A percentile compares a stretch with the other conserved stretches of the same genome.
These are phyloP conservation scores for Phyllostomus discolor DNA, from an alignment of 2,113 vertebrate genomes.

Conservation along the genomic window DNA sequence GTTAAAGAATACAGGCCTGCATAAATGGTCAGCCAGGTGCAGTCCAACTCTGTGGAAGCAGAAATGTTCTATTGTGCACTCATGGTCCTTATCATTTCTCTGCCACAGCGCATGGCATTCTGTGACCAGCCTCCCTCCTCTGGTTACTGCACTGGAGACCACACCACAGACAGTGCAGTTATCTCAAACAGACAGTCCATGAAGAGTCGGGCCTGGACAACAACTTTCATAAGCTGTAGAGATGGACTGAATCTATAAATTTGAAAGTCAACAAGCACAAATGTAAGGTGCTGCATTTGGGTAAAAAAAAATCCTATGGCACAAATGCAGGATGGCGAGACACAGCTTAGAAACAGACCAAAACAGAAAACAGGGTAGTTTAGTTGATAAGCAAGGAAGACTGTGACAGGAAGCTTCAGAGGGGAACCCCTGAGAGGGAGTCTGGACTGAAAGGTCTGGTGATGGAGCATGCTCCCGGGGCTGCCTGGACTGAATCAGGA, in stretches of 20 bases:
- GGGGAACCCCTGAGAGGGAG: not conserved
- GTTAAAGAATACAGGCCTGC: not conserved
- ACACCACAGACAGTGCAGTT: not conserved
- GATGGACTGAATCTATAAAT: not conserved
- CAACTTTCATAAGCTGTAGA: not conserved
- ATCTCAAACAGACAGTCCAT: not conserved
- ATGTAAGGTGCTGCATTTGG: not conserved
- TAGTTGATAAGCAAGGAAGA: not conserved
- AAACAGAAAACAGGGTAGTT: not conserved
- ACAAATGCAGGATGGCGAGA: not conserved
- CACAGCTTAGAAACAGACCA: not conserved
- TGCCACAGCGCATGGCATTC: not conserved
- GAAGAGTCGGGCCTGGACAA: not conserved
- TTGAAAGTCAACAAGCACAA: not conserved
- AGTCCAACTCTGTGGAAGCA: not conserved
- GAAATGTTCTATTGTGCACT: not conserved
- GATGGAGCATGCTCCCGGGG: rapidly evolving
- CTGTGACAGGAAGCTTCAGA: not conserved
- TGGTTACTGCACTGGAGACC: not conserved
- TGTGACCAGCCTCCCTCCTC: not conserved
- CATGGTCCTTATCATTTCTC: not conserved
- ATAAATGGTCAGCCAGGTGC: not conserved
- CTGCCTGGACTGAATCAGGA: not conserved
- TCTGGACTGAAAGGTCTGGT: not conserved
- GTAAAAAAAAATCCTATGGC: not conserved